A percentile compares a stretch with the other conserved stretches of the same genome.
These are phyloP conservation scores for Diadophis punctatus DNA, from an alignment of 2,113 vertebrate species.

Conservation along the genomic window DNA sequence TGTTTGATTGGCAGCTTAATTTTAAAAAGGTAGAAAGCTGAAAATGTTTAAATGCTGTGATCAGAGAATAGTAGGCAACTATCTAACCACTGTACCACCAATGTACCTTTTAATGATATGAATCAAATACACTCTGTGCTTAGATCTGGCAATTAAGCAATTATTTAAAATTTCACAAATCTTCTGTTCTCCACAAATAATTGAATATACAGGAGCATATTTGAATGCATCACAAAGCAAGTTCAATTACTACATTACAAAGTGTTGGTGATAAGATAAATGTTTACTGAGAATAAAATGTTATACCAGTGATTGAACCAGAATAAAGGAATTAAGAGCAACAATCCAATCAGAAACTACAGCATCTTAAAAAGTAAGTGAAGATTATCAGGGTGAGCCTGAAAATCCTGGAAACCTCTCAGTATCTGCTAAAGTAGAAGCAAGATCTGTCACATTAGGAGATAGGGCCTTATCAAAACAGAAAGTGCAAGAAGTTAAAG, in stretches of 20 bases:
- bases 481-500: not conserved
- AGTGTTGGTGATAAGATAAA: not conserved
- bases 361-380: not conserved
- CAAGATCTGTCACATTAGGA: not conserved
- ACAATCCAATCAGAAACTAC: not conserved
- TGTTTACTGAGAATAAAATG: not conserved
- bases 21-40: not conserved
- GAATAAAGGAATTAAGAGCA: not conserved
- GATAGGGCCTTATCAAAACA: not conserved
- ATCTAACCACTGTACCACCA: not conserved
- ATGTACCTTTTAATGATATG: not conserved
- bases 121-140: not conserved
- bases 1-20: not conserved
- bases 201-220: too few species aligned
- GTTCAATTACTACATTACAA: too few species aligned
- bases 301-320: not conserved
- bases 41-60: not conserved
- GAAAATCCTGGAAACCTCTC: not conserved
- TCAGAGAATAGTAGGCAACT: not conserved
- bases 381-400: not conserved
- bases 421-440: not conserved
- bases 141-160: not conserved
- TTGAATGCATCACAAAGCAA: not conserved
- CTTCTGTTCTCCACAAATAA: not conserved
- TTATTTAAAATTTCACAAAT: not conserved